These are phyloP conservation scores for Tarsius wallacei DNA, from an alignment of 2,797 vertebrate species.

Conservation along the genomic window DNA sequence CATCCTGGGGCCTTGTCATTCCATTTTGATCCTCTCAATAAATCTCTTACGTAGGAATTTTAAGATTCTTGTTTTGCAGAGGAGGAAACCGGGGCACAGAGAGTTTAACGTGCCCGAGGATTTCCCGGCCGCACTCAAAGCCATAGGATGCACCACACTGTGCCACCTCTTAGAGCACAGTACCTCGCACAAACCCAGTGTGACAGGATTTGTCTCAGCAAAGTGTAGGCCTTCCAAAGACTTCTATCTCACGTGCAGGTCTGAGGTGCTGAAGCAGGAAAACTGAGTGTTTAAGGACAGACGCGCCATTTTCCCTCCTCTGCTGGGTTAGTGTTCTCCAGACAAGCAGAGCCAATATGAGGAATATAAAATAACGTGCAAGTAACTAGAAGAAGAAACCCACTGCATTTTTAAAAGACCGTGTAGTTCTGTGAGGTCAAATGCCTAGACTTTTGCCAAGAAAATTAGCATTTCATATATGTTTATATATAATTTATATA, in stretches of 20 bases:
- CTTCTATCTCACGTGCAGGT: background rate
- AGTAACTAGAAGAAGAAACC: background rate
- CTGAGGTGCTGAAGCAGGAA: background rate
- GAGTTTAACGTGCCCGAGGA: background rate
- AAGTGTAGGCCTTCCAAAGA: background rate
- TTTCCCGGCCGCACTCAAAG: background rate
- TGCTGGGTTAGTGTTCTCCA: background rate
- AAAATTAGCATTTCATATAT: background rate
- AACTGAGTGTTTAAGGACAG: background rate
- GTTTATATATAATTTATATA: background rate
- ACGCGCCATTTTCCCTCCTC: background rate
- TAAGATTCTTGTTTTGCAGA: background rate
- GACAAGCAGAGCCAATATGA: background rate
- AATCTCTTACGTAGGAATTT: background rate
- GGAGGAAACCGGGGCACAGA: background rate
- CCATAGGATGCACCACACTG: too few relatives aligned
- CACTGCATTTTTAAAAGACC: background rate
- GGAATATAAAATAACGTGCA: background rate
- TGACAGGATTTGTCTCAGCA: background rate
- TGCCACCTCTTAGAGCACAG: background rate
- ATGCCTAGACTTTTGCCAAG: background rate
- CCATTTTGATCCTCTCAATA: background rate
- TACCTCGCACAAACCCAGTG: background rate
- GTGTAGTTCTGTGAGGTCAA: background rate
- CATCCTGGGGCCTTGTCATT: background rate